Base-by-base conservation (phyloP, 2,888 invertebrate genomes). In the Alitta virens region DNA sequence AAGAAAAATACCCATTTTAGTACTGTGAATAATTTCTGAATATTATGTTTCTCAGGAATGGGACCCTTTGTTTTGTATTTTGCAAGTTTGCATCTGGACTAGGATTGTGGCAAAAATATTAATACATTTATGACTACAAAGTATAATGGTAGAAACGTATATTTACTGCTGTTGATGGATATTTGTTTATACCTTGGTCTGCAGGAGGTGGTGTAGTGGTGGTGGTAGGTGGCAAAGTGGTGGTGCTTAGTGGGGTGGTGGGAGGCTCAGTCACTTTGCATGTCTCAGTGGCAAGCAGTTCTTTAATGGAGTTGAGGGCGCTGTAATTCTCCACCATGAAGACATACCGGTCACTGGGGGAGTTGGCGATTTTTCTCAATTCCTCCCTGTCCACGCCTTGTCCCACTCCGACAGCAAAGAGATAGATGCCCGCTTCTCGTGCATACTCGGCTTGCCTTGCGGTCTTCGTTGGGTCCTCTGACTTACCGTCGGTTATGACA, bases 331-430 rank as follows among this genome's bases (percentile, higher is more conserved):
- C 72, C 42, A 78, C 75, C 59, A 70, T 71, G 68, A 77, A 78
- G 63, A 74, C 71, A 66, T 74, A 75, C 14, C 72, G 63, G 9
- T 71, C 67, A 9, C 68, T 67, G 2, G 77, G 75, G 46, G 70
- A 65, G 63, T 74, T 75, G 33, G 78, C 76, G 46, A 78, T 76
- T 53, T 68, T 71, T 26, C 62, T 60, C 18, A 79, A 69, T 62
- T 79, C 78, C 1, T 65, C 63, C 51, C 62, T 65, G 50, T 75
- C 74, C 3, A 73, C 70, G 16, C 70, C 67, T n/a, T 61, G 65
- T 1, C 79, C 79, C 2, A 79, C 76, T 1, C 79, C 79, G 33
- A 79, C 73, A 40, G 78, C 73, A 62, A 78, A 78, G 51, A 79
- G 55, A 58, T 75, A 71, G 49, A 78, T 75, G 3, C 76, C 75